Base-by-base conservation (phyloP, 2,888 invertebrate genomes). In the Amblyjoppa fuscipennis region DNA sequence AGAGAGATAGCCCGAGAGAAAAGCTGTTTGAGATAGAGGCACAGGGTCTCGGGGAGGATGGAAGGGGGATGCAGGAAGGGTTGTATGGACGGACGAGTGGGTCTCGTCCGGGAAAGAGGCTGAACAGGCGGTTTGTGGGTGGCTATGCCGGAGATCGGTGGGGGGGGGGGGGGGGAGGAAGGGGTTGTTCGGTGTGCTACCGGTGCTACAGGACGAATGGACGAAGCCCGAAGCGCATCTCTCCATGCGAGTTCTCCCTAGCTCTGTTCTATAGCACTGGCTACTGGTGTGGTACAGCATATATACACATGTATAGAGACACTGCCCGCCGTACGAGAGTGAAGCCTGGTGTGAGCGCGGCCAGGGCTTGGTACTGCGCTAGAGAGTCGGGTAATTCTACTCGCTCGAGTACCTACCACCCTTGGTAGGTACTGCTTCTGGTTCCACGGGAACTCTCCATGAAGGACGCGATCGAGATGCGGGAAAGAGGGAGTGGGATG, bases 321-420 rank as follows among this genome's bases (percentile, higher is more conserved):
- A 4, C 34, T 71, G n/a, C 6, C 64, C 64, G 28, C 77, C 66
- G 61, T 69, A 69, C 56, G 49, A 81, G 70, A 73, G 34, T 31
- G 77, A 81, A 86, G 31, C 64, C 81, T 59, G 68, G 69, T 81
- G 80, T 81, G 66, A 71, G 61, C 75, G 45, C 75, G 89, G 88
- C 89, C 90, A 87, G 88, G 89, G 91, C 89, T 88, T 88, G 80
- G 68, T 79, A 82, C 75, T 45, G 49, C 38, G 74, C 66, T 73
- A 38, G 69, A 81, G 78, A 91, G 90, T 89, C 90, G 89, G 90
- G 91, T 92, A 92, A 92, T 93, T 92, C 90, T 90, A 92, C 90
- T 91, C 92, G 90, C 90, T 92, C 91, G 90, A 92, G 90, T 92
- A 90, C 91, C 88, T 90, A 89, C 90, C 88, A 89, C 90, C 88